Conservation (phyloP, 2,888 invertebrate species). For the Anthoptus insignis region DNA sequence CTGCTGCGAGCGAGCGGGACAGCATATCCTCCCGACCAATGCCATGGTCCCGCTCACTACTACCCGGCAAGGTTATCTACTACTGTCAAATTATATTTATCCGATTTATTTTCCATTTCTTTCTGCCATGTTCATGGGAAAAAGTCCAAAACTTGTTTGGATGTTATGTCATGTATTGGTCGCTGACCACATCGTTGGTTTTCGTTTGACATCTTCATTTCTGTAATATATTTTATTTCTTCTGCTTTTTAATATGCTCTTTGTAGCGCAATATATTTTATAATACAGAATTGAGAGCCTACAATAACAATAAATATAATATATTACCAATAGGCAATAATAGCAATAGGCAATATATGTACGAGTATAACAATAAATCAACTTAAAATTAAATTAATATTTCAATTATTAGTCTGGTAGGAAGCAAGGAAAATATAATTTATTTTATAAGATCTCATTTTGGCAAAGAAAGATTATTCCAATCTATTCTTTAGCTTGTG, state of each 20-base stretch:
- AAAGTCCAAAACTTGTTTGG: conserved; percentile 15
- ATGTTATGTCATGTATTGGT: conserved; percentile 4
- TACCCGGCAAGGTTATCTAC: conserved; percentile 73
- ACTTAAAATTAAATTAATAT: too few species aligned
- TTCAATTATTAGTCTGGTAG: too few species aligned
- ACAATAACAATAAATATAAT: neutral
- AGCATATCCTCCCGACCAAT: conserved; percentile 63
- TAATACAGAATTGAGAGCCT: too few species aligned
- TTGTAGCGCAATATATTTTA: too few species aligned
- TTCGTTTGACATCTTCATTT: neutral
- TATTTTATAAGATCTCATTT: too few species aligned
- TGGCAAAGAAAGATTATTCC: too few species aligned
- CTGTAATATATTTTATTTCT: neutral
- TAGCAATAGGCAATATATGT: too few species aligned
- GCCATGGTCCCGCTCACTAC: conserved; percentile 78
- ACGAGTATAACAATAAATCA: too few species aligned
- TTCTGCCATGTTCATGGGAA: conserved; percentile 2
- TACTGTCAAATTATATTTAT: conserved; percentile 59
- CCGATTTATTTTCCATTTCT: conserved; percentile 48
- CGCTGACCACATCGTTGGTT: neutral
- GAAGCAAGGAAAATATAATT: too few species aligned
- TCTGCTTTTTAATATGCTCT: too few species aligned
- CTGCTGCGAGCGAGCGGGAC: conserved; percentile 76
- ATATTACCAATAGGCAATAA: too few species aligned
- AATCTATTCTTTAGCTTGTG: too few species aligned